Evolutionary conservation across 2,113 vertebrate genomes (phyloP).

Genomic region (Brachyistius frenatus): DNA sequence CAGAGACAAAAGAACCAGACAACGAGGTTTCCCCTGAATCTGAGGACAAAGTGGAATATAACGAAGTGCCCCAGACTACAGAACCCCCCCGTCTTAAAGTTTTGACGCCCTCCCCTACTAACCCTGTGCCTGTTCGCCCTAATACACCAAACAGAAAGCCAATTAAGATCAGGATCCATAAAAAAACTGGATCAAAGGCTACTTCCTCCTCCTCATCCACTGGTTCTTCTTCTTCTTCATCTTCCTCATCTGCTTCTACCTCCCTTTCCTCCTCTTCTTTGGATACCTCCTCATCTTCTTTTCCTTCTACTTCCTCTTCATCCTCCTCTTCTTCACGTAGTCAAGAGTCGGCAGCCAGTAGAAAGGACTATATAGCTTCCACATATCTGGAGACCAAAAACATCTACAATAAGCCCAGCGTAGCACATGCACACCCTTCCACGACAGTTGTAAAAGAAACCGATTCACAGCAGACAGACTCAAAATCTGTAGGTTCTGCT

Average conservation of each 20-base stretch:
- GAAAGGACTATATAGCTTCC: constrained; percentile 61
- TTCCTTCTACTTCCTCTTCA: constrained; percentile 43
- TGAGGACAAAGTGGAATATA: constrained; percentile 53
- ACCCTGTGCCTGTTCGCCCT: constrained; percentile 16
- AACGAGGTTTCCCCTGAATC: constrained; percentile 68
- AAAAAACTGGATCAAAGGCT: constrained; percentile 59
- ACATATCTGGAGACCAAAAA: constrained; percentile 65
- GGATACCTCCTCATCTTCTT: constrained; percentile 14
- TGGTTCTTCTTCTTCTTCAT: constrained; percentile 50
- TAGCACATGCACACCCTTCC: constrained; percentile 58
- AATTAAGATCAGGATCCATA: constrained; percentile 72
- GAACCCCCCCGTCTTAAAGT: constrained; percentile 64
- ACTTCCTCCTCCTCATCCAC: constrained; percentile 40
- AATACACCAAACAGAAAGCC: constrained; percentile 56
- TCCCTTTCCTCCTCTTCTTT: constrained; percentile 37
- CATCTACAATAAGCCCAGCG: constrained; percentile 39
- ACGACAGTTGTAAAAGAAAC: constrained; percentile 53
- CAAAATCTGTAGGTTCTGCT: constrained; percentile 48
- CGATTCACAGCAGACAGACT: constrained; percentile 49
- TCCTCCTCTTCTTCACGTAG: constrained; percentile 39
- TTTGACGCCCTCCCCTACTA: constrained; percentile 65
- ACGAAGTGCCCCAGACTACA: constrained; percentile 43
- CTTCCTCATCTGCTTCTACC: constrained; percentile 40
- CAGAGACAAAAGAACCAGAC: constrained; percentile 60
- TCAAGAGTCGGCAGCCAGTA: constrained; percentile 67